Conservation (phyloP, 2,113 vertebrate genomes). For the Tiliqua scincoides region DNA sequence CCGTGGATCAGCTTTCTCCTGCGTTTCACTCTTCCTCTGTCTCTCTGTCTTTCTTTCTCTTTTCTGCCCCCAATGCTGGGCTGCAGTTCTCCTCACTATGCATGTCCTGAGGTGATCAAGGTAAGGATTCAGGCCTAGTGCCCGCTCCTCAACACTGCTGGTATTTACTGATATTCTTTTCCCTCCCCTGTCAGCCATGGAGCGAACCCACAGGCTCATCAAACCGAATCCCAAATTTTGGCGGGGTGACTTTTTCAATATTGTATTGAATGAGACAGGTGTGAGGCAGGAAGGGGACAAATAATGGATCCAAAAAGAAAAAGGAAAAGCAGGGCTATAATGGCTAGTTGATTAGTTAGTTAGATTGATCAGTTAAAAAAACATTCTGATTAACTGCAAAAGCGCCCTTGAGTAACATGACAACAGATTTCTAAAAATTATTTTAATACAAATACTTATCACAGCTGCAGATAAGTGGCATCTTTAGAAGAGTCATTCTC, state of each 20-base stretch:
- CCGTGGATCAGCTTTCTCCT: slow-evolving; percentile 11
- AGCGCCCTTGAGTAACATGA: not conserved
- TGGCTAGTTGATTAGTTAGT: not conserved
- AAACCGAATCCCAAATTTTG: not conserved
- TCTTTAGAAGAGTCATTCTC: not conserved
- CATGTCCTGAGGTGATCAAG: slow-evolving; percentile 93
- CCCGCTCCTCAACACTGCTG: not conserved
- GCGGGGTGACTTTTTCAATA: no score
- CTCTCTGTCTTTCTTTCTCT: slow-evolving; percentile 39
- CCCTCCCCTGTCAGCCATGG: not conserved
- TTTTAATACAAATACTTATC: not conserved
- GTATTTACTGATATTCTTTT: not conserved
- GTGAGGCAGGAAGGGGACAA: not conserved
- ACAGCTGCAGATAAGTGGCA: not conserved
- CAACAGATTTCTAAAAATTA: not conserved
- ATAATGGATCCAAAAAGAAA: not conserved
- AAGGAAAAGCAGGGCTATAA: not conserved
- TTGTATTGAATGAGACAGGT: not conserved
- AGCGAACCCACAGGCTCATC: not conserved
- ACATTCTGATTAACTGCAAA: not conserved
- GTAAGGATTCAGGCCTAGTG: slow-evolving; percentile 70
- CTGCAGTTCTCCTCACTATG: slow-evolving; percentile 90
- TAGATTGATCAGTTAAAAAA: not conserved
- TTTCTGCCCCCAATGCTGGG: slow-evolving; percentile 42
- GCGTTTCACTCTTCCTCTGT: slow-evolving; percentile 35